Conservation (phyloP, 1,140 invertebrate genomes). For the Meloidogyne floridensis region DNA sequence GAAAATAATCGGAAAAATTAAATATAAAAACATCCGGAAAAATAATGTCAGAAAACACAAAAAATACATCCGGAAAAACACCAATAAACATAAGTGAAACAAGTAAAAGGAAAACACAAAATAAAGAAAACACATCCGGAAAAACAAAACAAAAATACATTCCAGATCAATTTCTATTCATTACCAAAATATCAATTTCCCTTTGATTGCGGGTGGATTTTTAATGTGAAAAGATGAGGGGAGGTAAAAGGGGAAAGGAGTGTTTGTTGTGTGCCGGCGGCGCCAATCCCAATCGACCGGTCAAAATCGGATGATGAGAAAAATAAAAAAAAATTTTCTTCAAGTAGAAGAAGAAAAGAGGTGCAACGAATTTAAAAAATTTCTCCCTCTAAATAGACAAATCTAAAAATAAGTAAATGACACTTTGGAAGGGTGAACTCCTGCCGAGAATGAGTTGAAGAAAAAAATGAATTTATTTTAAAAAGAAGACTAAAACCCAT, state of each 20-base stretch:
- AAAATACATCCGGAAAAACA: not conserved
- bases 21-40: not conserved
- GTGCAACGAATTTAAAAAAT: not conserved
- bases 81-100: not conserved
- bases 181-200: not conserved
- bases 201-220: not conserved
- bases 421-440: not conserved
- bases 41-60: too few species aligned
- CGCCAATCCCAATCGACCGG: not conserved
- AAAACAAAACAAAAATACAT: too few species aligned
- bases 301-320: constrained; percentile 9
- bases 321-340: not conserved
- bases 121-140: not conserved
- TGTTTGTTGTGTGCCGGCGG: not conserved
- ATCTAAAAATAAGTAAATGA: not conserved
- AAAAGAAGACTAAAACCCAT: too few species aligned
- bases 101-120: not conserved
- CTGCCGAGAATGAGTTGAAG: not conserved
- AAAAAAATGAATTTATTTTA: too few species aligned
- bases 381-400: not conserved
- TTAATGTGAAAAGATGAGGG: not conserved
- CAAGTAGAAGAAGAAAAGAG: not conserved
- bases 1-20: not conserved
- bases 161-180: not conserved
- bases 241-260: not conserved